Conservation (phyloP, 1,140 invertebrate genomes). For the Anastrepha obliqua region DNA sequence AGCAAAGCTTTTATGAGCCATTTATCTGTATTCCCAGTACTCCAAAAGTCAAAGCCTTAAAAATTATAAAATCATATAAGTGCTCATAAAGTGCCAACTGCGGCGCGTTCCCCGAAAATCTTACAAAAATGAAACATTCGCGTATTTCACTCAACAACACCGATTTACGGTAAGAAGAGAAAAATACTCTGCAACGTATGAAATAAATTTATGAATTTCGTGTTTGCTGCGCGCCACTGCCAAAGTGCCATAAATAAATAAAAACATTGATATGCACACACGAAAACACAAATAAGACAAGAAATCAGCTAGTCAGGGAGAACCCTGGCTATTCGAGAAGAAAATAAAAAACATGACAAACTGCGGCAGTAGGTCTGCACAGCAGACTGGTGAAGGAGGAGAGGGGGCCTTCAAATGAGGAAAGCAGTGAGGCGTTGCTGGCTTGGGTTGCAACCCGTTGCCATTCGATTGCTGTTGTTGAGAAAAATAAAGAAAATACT, state of each 20-base stretch:
- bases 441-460: neutral
- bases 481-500: neutral
- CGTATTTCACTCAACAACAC: too few species aligned
- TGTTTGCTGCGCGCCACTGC: neutral
- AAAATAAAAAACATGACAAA: neutral
- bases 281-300: neutral
- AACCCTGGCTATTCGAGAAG: neutral
- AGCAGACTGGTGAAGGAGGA: neutral
- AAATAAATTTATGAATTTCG: constrained; percentile 17
- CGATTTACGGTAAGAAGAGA: too few species aligned
- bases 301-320: neutral
- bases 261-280: neutral
- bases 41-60: neutral
- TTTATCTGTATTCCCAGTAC: neutral
- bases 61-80: neutral
- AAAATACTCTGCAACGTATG: neutral
- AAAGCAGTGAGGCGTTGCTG: neutral
- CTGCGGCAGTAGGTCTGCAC: neutral
- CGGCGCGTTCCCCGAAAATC: too few species aligned
- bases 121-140: neutral
- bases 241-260: constrained; percentile 14
- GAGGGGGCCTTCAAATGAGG: neutral
- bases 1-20: neutral
- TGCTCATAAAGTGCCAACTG: neutral
- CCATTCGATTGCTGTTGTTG: neutral